Conservation (phyloP, 1,140 invertebrate species). For the Drosophila arawakana region DNA sequence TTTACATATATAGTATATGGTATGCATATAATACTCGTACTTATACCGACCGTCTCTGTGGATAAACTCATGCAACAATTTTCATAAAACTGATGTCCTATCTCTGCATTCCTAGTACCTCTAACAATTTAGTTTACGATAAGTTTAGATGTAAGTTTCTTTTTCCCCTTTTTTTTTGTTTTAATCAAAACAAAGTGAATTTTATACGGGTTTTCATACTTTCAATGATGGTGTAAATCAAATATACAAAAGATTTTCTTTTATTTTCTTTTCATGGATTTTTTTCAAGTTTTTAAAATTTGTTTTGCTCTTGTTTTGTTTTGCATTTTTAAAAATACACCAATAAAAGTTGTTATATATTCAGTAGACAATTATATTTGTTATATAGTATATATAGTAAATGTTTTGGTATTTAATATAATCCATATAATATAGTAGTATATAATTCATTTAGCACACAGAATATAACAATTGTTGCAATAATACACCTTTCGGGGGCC, state of each 20-base stretch:
- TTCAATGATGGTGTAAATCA: conserved; percentile 82
- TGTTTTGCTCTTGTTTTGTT: conserved; percentile 40
- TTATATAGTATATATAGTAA: conserved; percentile 43
- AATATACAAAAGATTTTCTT: conserved; percentile 67
- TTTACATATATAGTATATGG: conserved; percentile 29
- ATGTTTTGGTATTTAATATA: conserved; percentile 36
- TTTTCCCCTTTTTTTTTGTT: neutral
- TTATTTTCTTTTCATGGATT: conserved; percentile 6
- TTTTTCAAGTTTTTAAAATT: conserved; percentile 9
- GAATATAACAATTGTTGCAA: conserved; percentile 79
- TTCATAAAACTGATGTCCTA: conserved; percentile 52
- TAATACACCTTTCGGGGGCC: conserved; percentile 76
- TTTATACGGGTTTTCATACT: conserved; percentile 31
- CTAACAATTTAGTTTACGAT: conserved; percentile 34
- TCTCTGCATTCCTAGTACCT: conserved; percentile 33
- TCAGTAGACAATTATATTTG: conserved; percentile 54
- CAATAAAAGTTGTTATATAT: conserved; percentile 66
- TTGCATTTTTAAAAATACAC: conserved; percentile 50
- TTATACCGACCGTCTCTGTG: conserved; percentile 32
- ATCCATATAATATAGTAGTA: conserved; percentile 41
- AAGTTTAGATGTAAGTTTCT: conserved; percentile 5
- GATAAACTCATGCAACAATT: conserved; percentile 41
- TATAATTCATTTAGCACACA: conserved; percentile 70
- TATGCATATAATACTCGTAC: conserved; percentile 45
- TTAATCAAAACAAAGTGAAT: conserved; percentile 19